Percentiles rank a stretch among this genome's conserved stretches.
These are phyloP conservation scores for Agrotis ipsilon DNA, from an alignment of 2,888 invertebrate species.

Conservation along the genomic window DNA sequence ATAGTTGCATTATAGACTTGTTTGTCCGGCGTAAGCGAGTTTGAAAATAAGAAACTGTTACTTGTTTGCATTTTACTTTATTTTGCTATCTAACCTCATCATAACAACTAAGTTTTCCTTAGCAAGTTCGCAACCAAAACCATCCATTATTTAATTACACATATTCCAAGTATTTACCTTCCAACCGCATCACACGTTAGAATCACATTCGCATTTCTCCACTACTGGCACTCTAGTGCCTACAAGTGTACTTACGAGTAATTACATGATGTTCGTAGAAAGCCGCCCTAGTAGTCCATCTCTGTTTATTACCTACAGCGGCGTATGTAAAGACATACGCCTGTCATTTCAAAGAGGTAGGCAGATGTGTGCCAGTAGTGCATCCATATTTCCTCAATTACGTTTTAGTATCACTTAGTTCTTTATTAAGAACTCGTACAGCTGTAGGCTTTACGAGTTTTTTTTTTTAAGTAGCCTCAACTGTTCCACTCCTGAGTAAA, in stretches of 20 bases:
- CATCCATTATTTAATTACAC: background rate
- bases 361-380: background rate
- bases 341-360: no score
- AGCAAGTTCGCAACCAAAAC: background rate
- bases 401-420: background rate
- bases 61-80: constrained; percentile 18
- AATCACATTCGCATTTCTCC: constrained; percentile 24
- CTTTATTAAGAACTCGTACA: no score
- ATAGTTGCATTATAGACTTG: constrained; percentile 43
- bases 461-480: no score
- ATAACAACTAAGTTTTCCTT: no score
- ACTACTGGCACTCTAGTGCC: background rate
- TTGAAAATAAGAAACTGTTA: constrained; percentile 19
- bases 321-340: no score
- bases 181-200: constrained; percentile 3
- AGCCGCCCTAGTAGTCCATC: constrained; percentile 13
- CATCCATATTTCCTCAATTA: background rate
- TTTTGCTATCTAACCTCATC: background rate
- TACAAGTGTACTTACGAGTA: constrained; percentile 28
- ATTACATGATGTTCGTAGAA: constrained; percentile 24
- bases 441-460: no score
- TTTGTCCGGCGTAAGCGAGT: constrained; percentile 28
- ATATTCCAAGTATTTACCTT: constrained; percentile 9
- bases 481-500: no score
- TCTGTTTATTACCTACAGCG: constrained; percentile 24